These are phyloP conservation scores for Brenthis hecate DNA, from an alignment of 2,888 invertebrate genomes.

Conservation along the genomic window DNA sequence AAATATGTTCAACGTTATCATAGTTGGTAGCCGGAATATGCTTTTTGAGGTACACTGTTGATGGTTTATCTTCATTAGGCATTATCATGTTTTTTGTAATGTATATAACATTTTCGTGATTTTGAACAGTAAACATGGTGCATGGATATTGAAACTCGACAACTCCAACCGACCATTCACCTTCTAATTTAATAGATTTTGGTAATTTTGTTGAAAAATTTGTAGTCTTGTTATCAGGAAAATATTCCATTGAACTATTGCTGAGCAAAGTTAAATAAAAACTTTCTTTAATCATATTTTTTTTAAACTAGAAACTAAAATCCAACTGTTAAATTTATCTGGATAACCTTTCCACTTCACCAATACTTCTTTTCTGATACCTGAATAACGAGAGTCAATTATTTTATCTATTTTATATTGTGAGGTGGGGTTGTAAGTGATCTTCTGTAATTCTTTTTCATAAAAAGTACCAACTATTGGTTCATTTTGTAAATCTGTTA, in stretches of 20 bases:
- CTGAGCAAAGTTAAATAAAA: slow-evolving; percentile 43
- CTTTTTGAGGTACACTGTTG: too few species aligned
- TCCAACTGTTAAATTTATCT: slow-evolving; percentile 45
- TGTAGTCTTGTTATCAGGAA: slow-evolving; percentile 4
- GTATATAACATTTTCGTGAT: too few species aligned
- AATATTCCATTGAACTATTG: slow-evolving; percentile 18
- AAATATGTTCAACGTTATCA: too few species aligned
- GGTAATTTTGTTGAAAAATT: slow-evolving; percentile 14
- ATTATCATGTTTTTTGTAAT: too few species aligned
- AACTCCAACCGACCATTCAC: slow-evolving; percentile 29
- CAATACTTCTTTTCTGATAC: slow-evolving; percentile 43
- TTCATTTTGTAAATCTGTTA: too few species aligned
- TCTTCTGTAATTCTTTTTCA: slow-evolving; percentile 45
- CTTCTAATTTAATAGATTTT: slow-evolving; percentile 21
- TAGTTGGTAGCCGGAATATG: too few species aligned
- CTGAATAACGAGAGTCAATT: slow-evolving; percentile 36
- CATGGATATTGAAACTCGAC: slow-evolving; percentile 36
- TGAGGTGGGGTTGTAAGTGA: slow-evolving; percentile 29
- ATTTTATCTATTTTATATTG: slow-evolving; percentile 44
- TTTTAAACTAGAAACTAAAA: slow-evolving; percentile 34
- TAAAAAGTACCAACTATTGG: slow-evolving; percentile 42
- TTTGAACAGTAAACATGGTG: slow-evolving; percentile 25
- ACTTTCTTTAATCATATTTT: slow-evolving; percentile 39
- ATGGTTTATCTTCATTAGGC: too few species aligned
- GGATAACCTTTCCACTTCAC: slow-evolving; percentile 48